Conservation (phyloP, 2,113 vertebrate species). For the Microcebus murinus region DNA sequence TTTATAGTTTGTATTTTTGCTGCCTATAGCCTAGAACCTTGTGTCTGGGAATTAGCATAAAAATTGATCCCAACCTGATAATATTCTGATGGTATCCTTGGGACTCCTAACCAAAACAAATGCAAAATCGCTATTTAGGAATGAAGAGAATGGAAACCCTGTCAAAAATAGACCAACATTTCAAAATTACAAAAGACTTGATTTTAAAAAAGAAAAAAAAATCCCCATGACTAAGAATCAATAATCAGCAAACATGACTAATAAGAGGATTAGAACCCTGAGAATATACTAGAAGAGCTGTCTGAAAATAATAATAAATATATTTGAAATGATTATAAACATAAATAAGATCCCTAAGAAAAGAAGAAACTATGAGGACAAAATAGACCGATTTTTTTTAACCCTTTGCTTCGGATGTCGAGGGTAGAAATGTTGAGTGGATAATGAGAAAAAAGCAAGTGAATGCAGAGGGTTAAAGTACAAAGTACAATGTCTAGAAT, state of each 20-base stretch:
- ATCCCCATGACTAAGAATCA: neutral
- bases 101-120: neutral
- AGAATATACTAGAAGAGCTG: neutral
- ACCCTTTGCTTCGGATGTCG: no score
- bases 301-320: conserved; percentile 9
- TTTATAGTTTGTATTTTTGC: neutral
- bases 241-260: neutral
- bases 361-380: neutral
- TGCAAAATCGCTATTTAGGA: neutral
- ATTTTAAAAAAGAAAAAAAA: neutral
- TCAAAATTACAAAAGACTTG: neutral
- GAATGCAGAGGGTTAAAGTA: neutral
- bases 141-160: neutral
- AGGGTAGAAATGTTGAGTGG: no score
- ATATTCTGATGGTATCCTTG: neutral
- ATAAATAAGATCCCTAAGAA: conserved; percentile 14
- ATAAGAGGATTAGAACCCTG: neutral
- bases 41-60: neutral
- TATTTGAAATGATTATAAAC: conserved; percentile 10
- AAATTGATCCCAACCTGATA: neutral
- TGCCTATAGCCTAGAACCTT: neutral
- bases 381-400: neutral
- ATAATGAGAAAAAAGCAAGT: no score
- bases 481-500: neutral
- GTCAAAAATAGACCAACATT: neutral